Base-by-base conservation (phyloP, 2,888 invertebrate genomes). In the Cosmorhoe ocellata region DNA sequence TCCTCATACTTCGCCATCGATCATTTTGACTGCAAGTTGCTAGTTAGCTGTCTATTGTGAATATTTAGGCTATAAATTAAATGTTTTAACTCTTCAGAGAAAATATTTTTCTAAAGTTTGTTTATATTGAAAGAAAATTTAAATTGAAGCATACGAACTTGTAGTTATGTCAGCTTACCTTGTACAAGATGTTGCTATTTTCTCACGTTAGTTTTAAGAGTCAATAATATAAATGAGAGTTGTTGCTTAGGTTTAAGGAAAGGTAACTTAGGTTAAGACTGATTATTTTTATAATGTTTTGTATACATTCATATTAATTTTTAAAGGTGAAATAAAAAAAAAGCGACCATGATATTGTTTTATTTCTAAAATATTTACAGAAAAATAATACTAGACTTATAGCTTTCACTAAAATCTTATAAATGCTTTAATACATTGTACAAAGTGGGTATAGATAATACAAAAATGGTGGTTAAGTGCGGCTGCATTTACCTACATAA, bases 331-430 rank as follows among this genome's bases (percentile, higher is more conserved):
- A 59, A 52, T 47, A 51, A 57, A 50, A 53, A 27, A 32, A 12
- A 26, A 34, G 9, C 6, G 34, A 28, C 13, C 10, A 41, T 33
- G 10, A 38, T 41, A 38, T 41, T 38, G 13, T 49, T 61, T 62
- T 57, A 61, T 55, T 61, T 39, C 24, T 40, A 36, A 26, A 43
- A 54, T 56, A 61, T 48, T 55, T 43, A 56, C 48, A 40, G 33
- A 52, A 45, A 54, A 53, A 55, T 58, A 58, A 58, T 52, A 56
- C 52, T 24, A 43, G 26, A 28, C 14, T 43, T 5, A 40, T 47
- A 51, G 33, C 49, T 41, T 41, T 31, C 13, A 41, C 32, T 36
- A 38, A 27, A 6, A 22, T 28, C 12, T 36, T 43, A 27, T 14
- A 48, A 18, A 43, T 24, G 31, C 27, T 39, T 49, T 14, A 13